Conservation (phyloP, 1,140 invertebrate genomes). For the Zaprionus capensis region DNA sequence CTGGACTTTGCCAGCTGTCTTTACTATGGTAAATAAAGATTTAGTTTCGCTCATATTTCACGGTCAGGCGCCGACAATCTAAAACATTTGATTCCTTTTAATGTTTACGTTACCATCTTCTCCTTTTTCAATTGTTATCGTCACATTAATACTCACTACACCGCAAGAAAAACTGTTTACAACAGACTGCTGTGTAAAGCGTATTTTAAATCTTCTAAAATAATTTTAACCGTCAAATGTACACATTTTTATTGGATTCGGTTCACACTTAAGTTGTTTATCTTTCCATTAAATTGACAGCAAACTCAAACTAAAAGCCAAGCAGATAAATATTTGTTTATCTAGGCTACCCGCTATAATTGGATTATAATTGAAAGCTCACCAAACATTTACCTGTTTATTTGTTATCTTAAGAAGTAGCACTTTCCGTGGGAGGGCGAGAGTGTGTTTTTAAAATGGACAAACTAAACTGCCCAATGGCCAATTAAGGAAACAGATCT, state of each 20-base stretch:
- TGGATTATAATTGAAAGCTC: constrained; percentile 60
- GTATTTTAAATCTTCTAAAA: background rate
- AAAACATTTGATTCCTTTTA: constrained; percentile 17
- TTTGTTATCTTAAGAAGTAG: constrained; percentile 2
- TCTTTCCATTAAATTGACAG: constrained; percentile 53
- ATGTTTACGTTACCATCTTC: background rate
- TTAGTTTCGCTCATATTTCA: constrained; percentile 24
- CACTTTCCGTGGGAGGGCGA: constrained; percentile 10
- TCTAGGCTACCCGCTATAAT: constrained; percentile 54
- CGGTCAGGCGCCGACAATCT: constrained; percentile 45
- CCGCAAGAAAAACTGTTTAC: background rate
- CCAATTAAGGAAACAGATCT: constrained; percentile 35
- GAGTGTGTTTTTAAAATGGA: background rate
- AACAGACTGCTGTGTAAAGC: background rate
- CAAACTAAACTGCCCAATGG: constrained; percentile 5
- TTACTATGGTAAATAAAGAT: constrained; percentile 27
- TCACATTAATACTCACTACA: background rate
- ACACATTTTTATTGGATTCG: background rate
- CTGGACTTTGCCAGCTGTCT: constrained; percentile 28
- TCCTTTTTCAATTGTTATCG: background rate
- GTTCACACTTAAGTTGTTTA: constrained; percentile 31
- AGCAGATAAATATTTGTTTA: constrained; percentile 61
- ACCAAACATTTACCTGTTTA: constrained; percentile 53
- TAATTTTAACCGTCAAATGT: background rate
- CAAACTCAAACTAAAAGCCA: constrained; percentile 58